phyloP scores from a whole-genome alignment of 2,797 vertebrate species.

The Pipistrellus nathusii region DNA sequence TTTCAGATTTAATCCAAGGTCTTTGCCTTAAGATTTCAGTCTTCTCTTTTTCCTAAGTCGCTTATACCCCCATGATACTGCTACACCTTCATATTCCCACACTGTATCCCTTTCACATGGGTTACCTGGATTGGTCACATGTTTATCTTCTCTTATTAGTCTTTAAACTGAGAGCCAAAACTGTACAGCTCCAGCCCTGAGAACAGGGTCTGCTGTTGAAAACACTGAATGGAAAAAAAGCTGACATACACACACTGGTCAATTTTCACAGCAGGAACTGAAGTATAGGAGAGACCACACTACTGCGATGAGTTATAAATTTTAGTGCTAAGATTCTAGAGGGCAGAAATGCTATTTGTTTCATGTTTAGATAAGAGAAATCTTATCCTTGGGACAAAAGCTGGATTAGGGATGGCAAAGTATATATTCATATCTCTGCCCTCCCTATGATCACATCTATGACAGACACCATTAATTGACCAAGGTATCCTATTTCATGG shows the following conservation, averaged over 20 bases:
- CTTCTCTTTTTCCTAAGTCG: neutral
- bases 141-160: neutral
- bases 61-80: neutral
- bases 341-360: neutral
- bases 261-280: conserved; percentile 11
- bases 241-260: neutral
- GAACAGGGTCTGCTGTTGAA: neutral
- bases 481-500: neutral
- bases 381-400: neutral
- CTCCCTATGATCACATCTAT: neutral
- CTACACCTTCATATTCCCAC: rapidly evolving
- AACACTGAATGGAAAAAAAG: neutral
- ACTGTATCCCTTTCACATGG: neutral
- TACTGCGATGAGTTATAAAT: neutral
- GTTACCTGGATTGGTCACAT: neutral
- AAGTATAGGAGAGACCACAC: neutral
- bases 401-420: neutral
- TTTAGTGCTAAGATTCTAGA: neutral
- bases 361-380: neutral
- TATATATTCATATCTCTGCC: neutral
- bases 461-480: neutral
- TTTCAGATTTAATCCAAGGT: conserved; percentile 51
- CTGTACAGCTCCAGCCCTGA: neutral
- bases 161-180: neutral
- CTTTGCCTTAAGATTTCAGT: conserved; percentile 4